Evolutionary conservation across 2,888 invertebrate species (phyloP), one percentile per base, ranked within the genome.

Genomic region (Serripes groenlandicus): DNA sequence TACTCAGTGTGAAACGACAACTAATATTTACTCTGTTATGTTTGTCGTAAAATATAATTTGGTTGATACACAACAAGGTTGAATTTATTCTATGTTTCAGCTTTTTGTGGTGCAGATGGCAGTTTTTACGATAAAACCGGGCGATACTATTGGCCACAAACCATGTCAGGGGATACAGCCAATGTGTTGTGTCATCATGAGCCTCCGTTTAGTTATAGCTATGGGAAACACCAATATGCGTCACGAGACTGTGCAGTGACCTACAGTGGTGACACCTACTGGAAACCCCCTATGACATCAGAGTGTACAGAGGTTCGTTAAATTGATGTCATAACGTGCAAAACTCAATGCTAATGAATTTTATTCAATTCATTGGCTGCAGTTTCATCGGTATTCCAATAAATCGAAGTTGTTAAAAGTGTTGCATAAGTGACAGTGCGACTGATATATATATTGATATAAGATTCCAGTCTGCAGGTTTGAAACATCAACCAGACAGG

Each of bases 261-360:
- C 26, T 35, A 74, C n/a, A 56, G 66, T 5, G 89, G 88, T 15
- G 73, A 66, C 52, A 84, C 87, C 7, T 69, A 81, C 66, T 91
- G 91, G 91, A 75, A 82, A 7, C 18, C 37, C 28, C 86, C 89
- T 2, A 71, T 85, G 11, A 88, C 90, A 11, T 73, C 83, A 11
- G 74, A 74, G 5, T 91, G 91, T 76, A 81, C 66, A 56, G 75
- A 87, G 86, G 90, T 91, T 68, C 76, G 78, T 60, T 60, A n/a
- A n/a, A n/a, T n/a, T n/a, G n/a, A n/a, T n/a, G n/a, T n/a, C n/a
- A n/a, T n/a, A n/a, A n/a, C n/a, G n/a, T n/a, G n/a, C n/a, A n/a
- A n/a, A n/a, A n/a, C n/a, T n/a, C n/a, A n/a, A n/a, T n/a, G n/a
- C n/a, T n/a, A n/a, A n/a, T n/a, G n/a, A n/a, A n/a, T 30, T n/a